Evolutionary conservation across 2,888 invertebrate species (phyloP).

Genomic region (Himalopsyche japonica): DNA sequence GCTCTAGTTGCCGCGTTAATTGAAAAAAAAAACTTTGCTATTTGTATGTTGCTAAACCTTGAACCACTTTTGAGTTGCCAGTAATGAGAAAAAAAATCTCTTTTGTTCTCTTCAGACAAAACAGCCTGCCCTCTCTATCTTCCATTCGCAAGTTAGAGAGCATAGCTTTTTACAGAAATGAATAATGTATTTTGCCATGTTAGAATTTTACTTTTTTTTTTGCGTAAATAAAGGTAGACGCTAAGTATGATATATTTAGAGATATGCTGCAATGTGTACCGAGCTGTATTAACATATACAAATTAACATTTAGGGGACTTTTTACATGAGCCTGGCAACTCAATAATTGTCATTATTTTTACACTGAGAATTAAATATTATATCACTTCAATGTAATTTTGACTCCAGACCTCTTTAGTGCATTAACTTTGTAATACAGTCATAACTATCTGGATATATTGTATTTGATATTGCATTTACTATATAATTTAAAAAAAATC

Average conservation of each 20-base stretch:
- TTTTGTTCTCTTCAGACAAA: background rate
- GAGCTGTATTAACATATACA: background rate
- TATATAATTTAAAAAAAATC: no score
- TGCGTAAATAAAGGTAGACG: background rate
- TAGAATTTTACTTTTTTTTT: background rate
- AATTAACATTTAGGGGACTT: background rate
- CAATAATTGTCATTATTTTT: no score
- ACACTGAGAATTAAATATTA: no score
- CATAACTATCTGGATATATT: no score
- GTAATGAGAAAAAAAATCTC: background rate
- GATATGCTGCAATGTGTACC: background rate
- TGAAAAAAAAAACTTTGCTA: background rate
- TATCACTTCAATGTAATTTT: no score
- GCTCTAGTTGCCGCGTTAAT: background rate
- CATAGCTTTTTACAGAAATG: background rate
- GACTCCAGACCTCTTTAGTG: no score
- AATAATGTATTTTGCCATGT: background rate
- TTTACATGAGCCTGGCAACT: no score
- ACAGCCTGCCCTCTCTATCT: background rate
- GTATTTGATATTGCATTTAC: no score
- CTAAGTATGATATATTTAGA: background rate
- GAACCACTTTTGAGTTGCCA: background rate
- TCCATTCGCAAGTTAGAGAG: background rate
- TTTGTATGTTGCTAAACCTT: background rate
- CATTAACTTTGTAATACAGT: no score